phyloP scores from a whole-genome alignment of 2,113 vertebrate genomes.

The Chaetodon auriga region DNA sequence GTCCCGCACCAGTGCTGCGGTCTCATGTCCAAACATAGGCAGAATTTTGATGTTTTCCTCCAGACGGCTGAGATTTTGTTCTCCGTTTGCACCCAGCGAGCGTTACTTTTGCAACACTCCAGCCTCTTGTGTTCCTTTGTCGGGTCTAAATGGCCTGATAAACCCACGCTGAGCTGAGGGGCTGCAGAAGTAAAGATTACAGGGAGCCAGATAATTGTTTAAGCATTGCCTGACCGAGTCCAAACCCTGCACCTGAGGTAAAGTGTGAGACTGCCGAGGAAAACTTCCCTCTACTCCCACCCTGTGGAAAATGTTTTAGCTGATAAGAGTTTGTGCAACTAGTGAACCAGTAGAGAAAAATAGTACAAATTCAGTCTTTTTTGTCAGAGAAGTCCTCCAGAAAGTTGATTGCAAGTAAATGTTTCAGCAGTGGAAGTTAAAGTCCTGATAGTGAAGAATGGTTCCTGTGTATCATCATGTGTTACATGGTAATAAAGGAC shows the following conservation, averaged over 20 bases:
- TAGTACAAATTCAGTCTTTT: not conserved
- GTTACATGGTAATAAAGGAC: not conserved
- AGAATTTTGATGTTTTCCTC: slow-evolving; percentile 1
- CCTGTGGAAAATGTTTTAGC: slow-evolving; percentile 47
- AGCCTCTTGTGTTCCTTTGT: not conserved
- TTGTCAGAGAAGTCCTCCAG: not conserved
- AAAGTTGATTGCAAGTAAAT: not conserved
- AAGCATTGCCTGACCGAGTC: slow-evolving; percentile 23
- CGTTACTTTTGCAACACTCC: not conserved
- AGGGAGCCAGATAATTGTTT: slow-evolving; percentile 25
- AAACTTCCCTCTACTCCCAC: slow-evolving; percentile 62
- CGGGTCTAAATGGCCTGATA: not conserved
- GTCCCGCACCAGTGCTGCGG: slow-evolving; percentile 18
- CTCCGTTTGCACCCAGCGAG: not conserved
- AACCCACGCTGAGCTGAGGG: not conserved
- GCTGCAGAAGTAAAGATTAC: not conserved
- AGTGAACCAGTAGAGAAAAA: not conserved
- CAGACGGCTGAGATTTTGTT: not conserved
- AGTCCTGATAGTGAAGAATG: not conserved
- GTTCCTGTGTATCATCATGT: not conserved
- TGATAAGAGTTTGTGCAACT: not conserved
- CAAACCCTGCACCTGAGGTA: slow-evolving; percentile 52
- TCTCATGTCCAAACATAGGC: slow-evolving; percentile 44
- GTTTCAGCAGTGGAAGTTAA: not conserved
- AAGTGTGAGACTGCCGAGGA: not conserved